Evolutionary conservation across 2,888 invertebrate species (phyloP).

Genomic region (Euplexia lucipara): DNA sequence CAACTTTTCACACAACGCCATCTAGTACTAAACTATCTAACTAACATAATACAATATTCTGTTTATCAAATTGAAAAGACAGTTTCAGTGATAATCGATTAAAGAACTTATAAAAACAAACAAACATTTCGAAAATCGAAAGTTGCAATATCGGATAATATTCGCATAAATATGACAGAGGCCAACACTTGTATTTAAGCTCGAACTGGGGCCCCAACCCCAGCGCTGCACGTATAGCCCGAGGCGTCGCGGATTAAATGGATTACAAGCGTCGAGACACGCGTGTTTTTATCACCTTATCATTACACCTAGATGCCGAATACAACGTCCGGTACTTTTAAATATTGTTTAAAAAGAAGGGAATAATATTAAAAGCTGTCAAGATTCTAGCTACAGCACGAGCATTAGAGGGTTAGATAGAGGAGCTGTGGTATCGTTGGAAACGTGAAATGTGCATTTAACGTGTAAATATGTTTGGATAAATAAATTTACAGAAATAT

Average conservation of each 20-base stretch:
- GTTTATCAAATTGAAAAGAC: too few species aligned
- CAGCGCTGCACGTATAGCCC: conserved; percentile 54
- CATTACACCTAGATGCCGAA: conserved; percentile 50
- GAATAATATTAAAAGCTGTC: not conserved
- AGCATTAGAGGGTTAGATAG: conserved; percentile 4
- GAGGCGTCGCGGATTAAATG: conserved; percentile 56
- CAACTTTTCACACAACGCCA: too few species aligned
- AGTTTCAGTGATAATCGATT: too few species aligned
- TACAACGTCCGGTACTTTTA: conserved; percentile 24
- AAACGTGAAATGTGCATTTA: too few species aligned
- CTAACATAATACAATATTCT: too few species aligned
- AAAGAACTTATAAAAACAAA: too few species aligned
- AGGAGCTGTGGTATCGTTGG: not conserved
- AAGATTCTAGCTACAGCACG: not conserved
- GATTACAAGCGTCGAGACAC: conserved; percentile 56
- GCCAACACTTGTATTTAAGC: conserved; percentile 4
- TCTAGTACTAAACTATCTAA: too few species aligned
- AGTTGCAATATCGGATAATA: not conserved
- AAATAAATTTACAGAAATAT: too few species aligned
- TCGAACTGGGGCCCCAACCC: conserved; percentile 39
- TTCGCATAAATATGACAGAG: not conserved
- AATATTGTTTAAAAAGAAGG: conserved; percentile 10
- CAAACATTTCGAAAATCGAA: not conserved
- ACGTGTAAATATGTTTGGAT: too few species aligned
- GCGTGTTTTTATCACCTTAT: conserved; percentile 61